These are phyloP conservation scores for Pipistrellus nathusii DNA, from an alignment of 2,797 vertebrate genomes.

Conservation along the genomic window DNA sequence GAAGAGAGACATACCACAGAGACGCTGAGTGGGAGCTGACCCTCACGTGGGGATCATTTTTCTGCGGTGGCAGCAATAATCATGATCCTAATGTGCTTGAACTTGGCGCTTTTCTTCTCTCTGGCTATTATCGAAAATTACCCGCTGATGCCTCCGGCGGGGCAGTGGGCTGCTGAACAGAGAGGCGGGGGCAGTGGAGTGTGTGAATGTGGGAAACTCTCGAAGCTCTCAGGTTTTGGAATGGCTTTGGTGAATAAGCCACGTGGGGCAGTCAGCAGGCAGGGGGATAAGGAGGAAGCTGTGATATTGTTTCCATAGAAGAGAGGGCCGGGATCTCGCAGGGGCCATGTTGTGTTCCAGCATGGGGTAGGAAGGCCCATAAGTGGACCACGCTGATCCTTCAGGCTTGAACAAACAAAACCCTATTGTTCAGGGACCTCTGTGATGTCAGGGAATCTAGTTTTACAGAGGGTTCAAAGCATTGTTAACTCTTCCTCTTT, in stretches of 20 bases:
- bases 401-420: conserved; percentile 55
- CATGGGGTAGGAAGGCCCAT: neutral
- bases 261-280: conserved; percentile 51
- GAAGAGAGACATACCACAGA: conserved; percentile 60
- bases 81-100: conserved; percentile 71
- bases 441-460: neutral
- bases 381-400: neutral
- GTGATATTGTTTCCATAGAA: conserved; percentile 66
- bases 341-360: neutral
- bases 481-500: conserved; percentile 7
- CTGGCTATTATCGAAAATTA: conserved; percentile 47
- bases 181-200: conserved; percentile 37
- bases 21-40: conserved; percentile 65
- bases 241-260: conserved; percentile 61
- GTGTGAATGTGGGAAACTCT: conserved; percentile 68
- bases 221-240: neutral
- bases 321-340: neutral
- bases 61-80: conserved; percentile 63
- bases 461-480: neutral
- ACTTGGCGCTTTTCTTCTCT: conserved; percentile 73
- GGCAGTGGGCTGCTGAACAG: conserved; percentile 58
- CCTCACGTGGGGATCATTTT: conserved; percentile 69
- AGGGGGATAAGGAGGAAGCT: conserved; percentile 26
- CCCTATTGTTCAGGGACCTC: neutral
- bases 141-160: neutral